Evolutionary conservation across 2,888 invertebrate species (phyloP), one percentile per base, ranked within the genome.

Genomic region (Lithosia quadra): DNA sequence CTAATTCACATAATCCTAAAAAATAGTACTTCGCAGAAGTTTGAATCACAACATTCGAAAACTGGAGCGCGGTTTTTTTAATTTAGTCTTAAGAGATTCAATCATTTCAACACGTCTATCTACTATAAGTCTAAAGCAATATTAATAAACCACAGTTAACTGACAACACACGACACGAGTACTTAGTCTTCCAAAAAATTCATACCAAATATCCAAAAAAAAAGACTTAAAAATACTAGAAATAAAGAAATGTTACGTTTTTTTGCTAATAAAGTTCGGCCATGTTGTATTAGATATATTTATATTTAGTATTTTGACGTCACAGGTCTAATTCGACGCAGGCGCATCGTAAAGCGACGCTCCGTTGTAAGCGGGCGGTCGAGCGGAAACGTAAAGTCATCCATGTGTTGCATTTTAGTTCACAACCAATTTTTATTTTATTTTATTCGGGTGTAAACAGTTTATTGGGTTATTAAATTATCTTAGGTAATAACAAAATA

Each of bases 321-420:
- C 70, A 74, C 63, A 56, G 8, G 39, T 73, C 60, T 71, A 74
- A 72, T 76, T 71, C 73, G 65, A 74, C 53, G 60, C 72, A 70
- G 70, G 34, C 70, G 66, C 72, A 68, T 63, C 36, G 36, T 78
- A 58, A 71, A 57, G 74, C 33, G 0, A 62, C 65, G 74, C 66
- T 5, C 34, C 15, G 10, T 2, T 43, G 68, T 43, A n/a, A 72
- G 76, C 73, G 79, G 22, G 18, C 11, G 9, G 10, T 33, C 18
- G 53, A 62, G 21, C 55, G 59, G 34, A n/a, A 36, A 34, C n/a
- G 21, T 62, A 49, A 62, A 62, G 24, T 62, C 49, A 43, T 43
- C 24, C 4, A 2, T 22, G 22, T 56, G 55, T 56, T 24, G 22
- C 24, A 56, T 56, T 24, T 24, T 43, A 22, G 43, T 9, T 61